Evolutionary conservation across 2,797 vertebrate species (phyloP).

Genomic region (Delichon dasypus): DNA sequence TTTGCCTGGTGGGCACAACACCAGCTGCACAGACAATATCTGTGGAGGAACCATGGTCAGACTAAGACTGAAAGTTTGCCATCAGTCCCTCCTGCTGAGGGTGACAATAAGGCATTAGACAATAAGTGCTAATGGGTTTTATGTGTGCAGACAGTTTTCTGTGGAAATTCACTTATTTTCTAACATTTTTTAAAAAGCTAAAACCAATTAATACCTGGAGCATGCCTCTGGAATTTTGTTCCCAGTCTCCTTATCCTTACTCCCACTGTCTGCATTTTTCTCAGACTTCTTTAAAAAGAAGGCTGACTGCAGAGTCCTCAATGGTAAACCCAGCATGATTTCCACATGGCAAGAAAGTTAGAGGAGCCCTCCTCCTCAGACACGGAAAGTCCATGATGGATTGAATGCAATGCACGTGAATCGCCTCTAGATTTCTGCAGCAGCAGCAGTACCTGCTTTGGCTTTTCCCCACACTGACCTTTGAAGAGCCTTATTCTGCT

Average conservation of each 20-base stretch:
- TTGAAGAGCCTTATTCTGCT: neutral
- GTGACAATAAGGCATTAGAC: neutral
- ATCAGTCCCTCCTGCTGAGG: neutral
- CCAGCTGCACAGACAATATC: neutral
- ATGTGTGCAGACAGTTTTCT: neutral
- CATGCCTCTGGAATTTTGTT: neutral
- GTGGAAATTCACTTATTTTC: neutral
- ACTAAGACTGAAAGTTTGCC: neutral
- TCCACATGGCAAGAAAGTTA: neutral
- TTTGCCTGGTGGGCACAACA: neutral
- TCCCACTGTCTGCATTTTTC: neutral
- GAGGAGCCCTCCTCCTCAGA: neutral
- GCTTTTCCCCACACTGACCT: neutral
- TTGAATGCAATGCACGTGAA: accelerated
- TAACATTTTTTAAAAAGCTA: neutral
- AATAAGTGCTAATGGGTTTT: neutral
- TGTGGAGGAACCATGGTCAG: neutral
- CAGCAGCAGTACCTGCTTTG: neutral
- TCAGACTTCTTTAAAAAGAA: neutral
- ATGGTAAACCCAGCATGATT: neutral
- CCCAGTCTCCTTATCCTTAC: neutral
- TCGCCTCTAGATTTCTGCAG: neutral
- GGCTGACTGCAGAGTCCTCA: neutral
- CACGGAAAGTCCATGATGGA: neutral
- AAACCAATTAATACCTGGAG: neutral